A percentile compares a stretch with the other conserved stretches of the same genome.
Evolutionary conservation across 2,113 vertebrate species (phyloP).

Genomic region (Theristicus caerulescens): DNA sequence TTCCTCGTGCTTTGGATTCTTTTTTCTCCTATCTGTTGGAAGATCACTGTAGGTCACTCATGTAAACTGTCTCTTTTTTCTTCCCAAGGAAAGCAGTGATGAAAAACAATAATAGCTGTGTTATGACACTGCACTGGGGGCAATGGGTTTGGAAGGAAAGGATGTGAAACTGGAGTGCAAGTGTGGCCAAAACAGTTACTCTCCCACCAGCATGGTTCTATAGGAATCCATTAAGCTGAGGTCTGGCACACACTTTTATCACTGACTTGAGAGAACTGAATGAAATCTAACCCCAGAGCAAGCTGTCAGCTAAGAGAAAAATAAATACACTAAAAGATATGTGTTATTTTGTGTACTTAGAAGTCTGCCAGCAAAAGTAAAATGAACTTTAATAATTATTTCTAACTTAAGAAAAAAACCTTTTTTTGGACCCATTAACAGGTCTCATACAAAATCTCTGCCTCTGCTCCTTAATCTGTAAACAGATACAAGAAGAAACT

Average conservation of each 20-base stretch:
- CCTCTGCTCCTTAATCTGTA: not conserved
- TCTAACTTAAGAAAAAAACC: not conserved
- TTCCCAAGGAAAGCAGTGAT: not conserved
- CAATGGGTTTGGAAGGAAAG: not conserved
- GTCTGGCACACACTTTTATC: not conserved
- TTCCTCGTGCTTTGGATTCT: not conserved
- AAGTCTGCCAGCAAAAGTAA: not conserved
- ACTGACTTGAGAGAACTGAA: not conserved
- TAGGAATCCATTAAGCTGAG: not conserved
- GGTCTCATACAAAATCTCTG: not conserved
- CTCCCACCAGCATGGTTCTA: not conserved
- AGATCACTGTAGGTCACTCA: not conserved
- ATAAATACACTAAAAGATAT: not conserved
- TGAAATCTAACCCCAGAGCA: not conserved
- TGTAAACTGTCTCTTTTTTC: not conserved
- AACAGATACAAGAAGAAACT: not conserved
- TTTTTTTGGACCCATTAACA: not conserved
- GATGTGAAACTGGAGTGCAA: not conserved
- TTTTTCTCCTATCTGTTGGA: not conserved
- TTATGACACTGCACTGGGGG: not conserved
- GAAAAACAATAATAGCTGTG: not conserved
- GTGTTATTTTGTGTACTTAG: not conserved
- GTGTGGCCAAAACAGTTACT: not conserved
- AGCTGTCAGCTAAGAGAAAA: not conserved
- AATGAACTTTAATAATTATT: not conserved